phyloP scores from a whole-genome alignment of 1,140 invertebrate genomes.

The Polypedilum vanderplanki region DNA sequence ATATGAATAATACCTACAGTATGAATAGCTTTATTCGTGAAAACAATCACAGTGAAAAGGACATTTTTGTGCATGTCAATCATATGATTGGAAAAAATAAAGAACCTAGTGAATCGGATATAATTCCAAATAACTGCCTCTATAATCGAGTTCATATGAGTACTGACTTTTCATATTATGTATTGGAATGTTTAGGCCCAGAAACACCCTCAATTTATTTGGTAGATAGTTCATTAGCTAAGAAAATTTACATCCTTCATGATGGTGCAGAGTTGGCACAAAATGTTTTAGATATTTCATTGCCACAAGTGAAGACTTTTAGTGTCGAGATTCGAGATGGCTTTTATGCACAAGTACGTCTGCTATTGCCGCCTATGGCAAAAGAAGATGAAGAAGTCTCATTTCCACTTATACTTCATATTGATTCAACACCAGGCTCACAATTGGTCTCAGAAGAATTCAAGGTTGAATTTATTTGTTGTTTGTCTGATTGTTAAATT shows the following conservation, averaged over 20 bases:
- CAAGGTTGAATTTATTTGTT: too few relatives aligned
- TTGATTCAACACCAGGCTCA: conserved; percentile 66
- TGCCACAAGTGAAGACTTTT: conserved; percentile 53
- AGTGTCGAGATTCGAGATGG: conserved; percentile 50
- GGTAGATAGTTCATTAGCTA: conserved; percentile 50
- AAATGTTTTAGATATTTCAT: conserved; percentile 47
- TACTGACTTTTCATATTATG: conserved; percentile 52
- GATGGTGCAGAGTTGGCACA: conserved; percentile 47
- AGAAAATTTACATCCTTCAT: conserved; percentile 51
- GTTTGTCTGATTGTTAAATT: too few relatives aligned
- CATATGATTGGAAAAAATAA: conserved; percentile 36
- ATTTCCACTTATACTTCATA: conserved; percentile 69
- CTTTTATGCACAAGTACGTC: conserved; percentile 51
- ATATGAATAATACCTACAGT: conserved; percentile 39
- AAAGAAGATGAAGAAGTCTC: conserved; percentile 71
- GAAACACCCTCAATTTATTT: conserved; percentile 57
- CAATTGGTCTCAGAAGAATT: conserved; percentile 69
- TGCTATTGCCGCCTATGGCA: conserved; percentile 68
- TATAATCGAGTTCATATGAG: conserved; percentile 59
- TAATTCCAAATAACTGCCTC: conserved; percentile 51
- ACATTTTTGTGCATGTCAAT: conserved; percentile 27
- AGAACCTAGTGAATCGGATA: conserved; percentile 31
- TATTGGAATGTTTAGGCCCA: conserved; percentile 65
- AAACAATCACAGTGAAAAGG: conserved; percentile 35
- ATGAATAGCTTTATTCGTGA: conserved; percentile 35